Evolutionary conservation across 2,113 vertebrate species (phyloP).

Genomic region (Podarcis cretensis): DNA sequence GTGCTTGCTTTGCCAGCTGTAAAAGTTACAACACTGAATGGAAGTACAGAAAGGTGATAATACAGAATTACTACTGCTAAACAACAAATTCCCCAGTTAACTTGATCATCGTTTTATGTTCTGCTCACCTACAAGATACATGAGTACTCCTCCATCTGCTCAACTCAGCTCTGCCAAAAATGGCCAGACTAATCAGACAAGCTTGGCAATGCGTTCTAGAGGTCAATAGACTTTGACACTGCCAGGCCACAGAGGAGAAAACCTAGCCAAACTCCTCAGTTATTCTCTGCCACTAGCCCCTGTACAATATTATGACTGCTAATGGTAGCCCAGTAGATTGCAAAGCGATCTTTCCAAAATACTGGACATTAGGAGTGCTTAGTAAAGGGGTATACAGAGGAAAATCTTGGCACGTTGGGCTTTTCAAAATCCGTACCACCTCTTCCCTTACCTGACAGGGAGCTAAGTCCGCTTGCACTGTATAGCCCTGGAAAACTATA

Average conservation of each 20-base stretch:
- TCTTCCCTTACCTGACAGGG: not conserved
- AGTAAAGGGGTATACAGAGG: not conserved
- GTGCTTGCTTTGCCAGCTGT: not conserved
- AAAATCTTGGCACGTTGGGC: not conserved
- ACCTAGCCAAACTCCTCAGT: not conserved
- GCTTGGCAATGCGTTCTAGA: not conserved
- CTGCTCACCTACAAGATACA: constrained; percentile 11
- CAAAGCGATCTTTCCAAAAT: not conserved
- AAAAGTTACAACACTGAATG: not conserved
- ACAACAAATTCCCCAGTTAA: not conserved
- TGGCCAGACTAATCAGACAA: constrained; percentile 3
- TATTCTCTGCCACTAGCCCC: not conserved
- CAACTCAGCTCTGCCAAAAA: constrained; percentile 8
- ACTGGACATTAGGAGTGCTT: not conserved
- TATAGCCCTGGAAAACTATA: not conserved
- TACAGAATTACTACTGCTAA: not conserved
- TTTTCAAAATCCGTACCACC: not conserved
- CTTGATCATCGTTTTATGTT: constrained; percentile 16
- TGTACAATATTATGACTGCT: not conserved
- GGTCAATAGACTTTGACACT: constrained; percentile 27
- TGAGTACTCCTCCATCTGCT: constrained; percentile 6
- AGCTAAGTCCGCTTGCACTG: not conserved
- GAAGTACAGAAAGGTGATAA: not conserved
- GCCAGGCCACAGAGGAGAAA: not conserved
- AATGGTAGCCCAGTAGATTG: not conserved